Percentiles rank a stretch among this genome's conserved stretches.
Conservation (phyloP, 2,113 vertebrate genomes). For the Dromiciops gliroides region DNA sequence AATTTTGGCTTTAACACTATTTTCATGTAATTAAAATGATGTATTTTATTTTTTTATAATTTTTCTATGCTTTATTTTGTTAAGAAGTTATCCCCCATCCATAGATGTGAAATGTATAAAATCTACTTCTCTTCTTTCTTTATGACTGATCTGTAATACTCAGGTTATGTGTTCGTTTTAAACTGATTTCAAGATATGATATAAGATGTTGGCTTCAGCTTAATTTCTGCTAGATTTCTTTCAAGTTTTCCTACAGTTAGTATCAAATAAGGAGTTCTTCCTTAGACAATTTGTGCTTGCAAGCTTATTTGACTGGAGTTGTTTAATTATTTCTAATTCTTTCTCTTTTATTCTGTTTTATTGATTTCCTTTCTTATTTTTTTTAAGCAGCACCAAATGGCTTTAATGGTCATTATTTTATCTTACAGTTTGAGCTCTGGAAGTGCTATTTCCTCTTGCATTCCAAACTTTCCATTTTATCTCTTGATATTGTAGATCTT, state of each 20-base stretch:
- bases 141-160: background rate
- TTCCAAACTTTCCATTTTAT: no score
- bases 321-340: background rate
- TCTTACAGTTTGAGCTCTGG: no score
- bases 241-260: background rate
- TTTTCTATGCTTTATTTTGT: background rate
- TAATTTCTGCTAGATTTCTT: background rate
- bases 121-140: background rate
- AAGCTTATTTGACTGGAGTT: background rate
- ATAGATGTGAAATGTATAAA: background rate
- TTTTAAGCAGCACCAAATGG: background rate
- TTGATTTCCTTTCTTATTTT: background rate
- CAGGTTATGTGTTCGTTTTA: background rate
- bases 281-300: background rate
- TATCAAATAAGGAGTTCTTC: background rate
- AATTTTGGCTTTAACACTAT: no score
- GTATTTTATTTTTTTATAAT: background rate
- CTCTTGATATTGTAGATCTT: no score
- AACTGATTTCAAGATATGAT: background rate
- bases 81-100: background rate
- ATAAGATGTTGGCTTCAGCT: background rate
- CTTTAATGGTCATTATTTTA: no score
- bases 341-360: background rate
- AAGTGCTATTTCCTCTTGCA: no score
- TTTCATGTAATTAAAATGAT: background rate